Evolutionary conservation across 2,797 vertebrate species (phyloP), one percentile per base, ranked within the genome.

Genomic region (Acrossocheilus wenchowensis): DNA sequence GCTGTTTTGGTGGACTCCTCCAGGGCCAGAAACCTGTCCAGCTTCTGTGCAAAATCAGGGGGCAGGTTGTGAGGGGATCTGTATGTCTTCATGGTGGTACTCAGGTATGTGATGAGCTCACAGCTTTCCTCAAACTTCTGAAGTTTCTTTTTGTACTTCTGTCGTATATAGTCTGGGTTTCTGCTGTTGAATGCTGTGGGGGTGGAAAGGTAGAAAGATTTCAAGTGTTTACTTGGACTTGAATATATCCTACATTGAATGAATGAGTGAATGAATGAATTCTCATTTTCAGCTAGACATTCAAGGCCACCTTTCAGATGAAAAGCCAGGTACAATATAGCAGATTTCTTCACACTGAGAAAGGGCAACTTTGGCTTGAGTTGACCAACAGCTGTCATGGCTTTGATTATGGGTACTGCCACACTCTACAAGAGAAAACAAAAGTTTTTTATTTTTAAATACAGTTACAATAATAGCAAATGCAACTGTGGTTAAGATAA

Each of bases 301-400:
- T 71, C n/a, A 66, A 45, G 11, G 1, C 82, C 91, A 99, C 98
- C 98, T 98, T 99, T 99, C 84, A 99, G 95, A 92, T 99, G 97
- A 89, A 95, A 95, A 8, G 96, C 97, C 41, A 99, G 87, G 84
- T 98, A 99, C 1, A 97, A 90, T 75, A 98, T 92, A 71, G 97
- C 97, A 82, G 97, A 97, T 91, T 91, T 95, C 91, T 94, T 95
- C 87, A 96, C 86, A 87, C 94, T 97, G 80, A 97, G 90, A 91
- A 97, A 99, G 17, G 98, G 98, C 92, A 96, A 97, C 92, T 99
- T 99, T 80, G 98, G 98, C 93, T 97, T 99, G 82, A 98, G 92
- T 91, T 95, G 96, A n/a, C 98, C 97, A 1, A 95, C 96, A 84
- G 97, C 96, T 82, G 96, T 97, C 95, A 99, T 94, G 87, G 97